These are phyloP conservation scores for Streptopelia turtur DNA, from an alignment of 2,797 vertebrate species.

Conservation along the genomic window DNA sequence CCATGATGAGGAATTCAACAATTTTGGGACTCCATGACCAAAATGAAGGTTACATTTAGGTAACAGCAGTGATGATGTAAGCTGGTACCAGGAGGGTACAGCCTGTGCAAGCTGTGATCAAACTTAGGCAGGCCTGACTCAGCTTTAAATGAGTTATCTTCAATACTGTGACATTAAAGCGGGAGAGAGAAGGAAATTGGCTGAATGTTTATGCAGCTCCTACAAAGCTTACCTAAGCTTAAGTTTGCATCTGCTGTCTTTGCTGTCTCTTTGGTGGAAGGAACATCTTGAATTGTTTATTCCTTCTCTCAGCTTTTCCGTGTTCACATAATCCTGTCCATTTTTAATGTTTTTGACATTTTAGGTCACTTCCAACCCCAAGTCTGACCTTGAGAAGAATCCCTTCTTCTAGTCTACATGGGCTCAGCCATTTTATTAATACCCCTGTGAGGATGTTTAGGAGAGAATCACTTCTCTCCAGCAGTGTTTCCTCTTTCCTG, in stretches of 20 bases:
- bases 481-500: neutral
- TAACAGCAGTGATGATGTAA: neutral
- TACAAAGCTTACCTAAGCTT: constrained; percentile 69
- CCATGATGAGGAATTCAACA: neutral
- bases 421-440: constrained; percentile 17
- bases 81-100: neutral
- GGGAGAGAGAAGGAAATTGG: constrained; percentile 27
- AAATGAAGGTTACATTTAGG: neutral
- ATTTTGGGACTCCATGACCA: neutral
- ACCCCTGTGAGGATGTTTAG: neutral
- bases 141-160: constrained; percentile 44
- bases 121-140: constrained; percentile 30
- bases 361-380: constrained; percentile 49
- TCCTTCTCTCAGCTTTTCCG: constrained; percentile 66
- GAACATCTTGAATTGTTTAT: constrained; percentile 66
- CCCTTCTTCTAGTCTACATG: neutral
- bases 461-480: neutral
- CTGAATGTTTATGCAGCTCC: constrained; percentile 48
- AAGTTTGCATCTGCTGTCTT: constrained; percentile 65
- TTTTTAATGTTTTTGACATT: constrained; percentile 39
- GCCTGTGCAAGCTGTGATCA: neutral
- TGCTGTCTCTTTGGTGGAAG: constrained; percentile 35
- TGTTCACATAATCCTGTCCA: neutral
- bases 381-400: constrained; percentile 47
- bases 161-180: neutral